phyloP scores from a whole-genome alignment of 2,888 invertebrate species.

The Caenorhabditis sp. region DNA sequence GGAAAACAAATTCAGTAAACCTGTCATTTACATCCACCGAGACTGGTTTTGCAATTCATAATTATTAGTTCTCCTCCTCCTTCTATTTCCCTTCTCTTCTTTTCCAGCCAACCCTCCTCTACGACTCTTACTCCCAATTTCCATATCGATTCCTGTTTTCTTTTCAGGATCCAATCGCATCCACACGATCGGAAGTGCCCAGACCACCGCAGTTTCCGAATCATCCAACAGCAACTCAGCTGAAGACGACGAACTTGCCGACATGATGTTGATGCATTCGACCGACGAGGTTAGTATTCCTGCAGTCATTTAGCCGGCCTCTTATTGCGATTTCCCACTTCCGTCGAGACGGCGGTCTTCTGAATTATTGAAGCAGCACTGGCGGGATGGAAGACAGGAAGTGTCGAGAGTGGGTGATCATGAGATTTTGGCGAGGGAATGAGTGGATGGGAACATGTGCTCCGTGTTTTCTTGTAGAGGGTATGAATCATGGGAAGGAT shows the following conservation, averaged over 20 bases:
- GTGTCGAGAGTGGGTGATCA: conserved; percentile 3
- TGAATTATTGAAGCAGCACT: conserved; percentile 32
- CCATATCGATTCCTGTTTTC: not conserved
- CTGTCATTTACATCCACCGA: not conserved
- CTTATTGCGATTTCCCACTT: not conserved
- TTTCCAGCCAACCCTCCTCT: not conserved
- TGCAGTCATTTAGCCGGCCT: not conserved
- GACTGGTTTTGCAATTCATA: not conserved
- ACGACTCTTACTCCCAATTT: too few relatives aligned
- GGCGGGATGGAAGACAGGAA: conserved; percentile 1
- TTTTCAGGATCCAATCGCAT: conserved; percentile 66
- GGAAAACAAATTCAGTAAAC: not conserved
- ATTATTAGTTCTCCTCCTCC: not conserved
- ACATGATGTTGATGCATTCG: conserved; percentile 55
- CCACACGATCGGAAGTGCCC: conserved; percentile 62
- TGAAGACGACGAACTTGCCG: conserved; percentile 61
- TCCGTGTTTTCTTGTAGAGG: not conserved
- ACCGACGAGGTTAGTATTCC: conserved; percentile 54
- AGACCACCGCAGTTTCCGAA: conserved; percentile 53
- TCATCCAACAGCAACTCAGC: conserved; percentile 26
- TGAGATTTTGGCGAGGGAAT: conserved; percentile 9
- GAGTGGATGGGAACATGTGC: conserved; percentile 1
- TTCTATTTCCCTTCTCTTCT: not conserved
- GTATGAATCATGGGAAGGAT: not conserved
- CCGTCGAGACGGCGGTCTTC: conserved; percentile 7